Evolutionary conservation across 2,113 vertebrate genomes (phyloP), one percentile per base, ranked within the genome.

Genomic region (Siphamia tubifer): DNA sequence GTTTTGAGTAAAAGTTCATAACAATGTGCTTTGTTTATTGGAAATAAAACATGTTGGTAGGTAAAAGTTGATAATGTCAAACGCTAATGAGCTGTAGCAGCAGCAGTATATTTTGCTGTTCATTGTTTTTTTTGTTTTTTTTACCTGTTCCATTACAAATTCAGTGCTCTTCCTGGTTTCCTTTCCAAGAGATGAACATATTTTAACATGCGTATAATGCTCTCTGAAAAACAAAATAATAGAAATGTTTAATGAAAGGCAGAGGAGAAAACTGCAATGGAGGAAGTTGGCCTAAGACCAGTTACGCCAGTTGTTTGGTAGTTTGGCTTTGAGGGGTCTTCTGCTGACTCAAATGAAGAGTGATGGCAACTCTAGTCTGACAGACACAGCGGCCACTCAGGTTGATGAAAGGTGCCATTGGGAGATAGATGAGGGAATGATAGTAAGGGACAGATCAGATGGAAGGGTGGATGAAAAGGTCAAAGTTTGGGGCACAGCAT

Each of bases 401-500:
- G 63, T 4, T 69, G 39, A 72, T 77, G 60, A 67, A 43, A 64
- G 51, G 31, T 57, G 60, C 60, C 66, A 51, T 4, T 12, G 40
- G 44, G 23, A 75, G 61, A 77, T 34, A 31, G 51, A 72, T 54
- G 68, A 75, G 39, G 25, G 21, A 17, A 31, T 15, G 69, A 68
- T 58, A 51, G 52, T 47, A 74, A 73, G 6, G 52, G 60, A 66
- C 58, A 36, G 38, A 25, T 73, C 60, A 73, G 72, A 67, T 77
- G 71, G 68, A 69, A 79, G 15, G 39, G n/a, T n/a, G 45, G 39
- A 38, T 11, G 4, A 54, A 67, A 67, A 72, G 74, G 78, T 84
- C 72, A 76, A 62, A 71, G 76, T 66, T 63, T 57, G 43, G 40
- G 32, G 21, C 39, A 5, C 24, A 5, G 45, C 43, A 65, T 68